These are phyloP conservation scores for Ctenicera cuprea DNA, from an alignment of 2,888 invertebrate species.

Conservation along the genomic window DNA sequence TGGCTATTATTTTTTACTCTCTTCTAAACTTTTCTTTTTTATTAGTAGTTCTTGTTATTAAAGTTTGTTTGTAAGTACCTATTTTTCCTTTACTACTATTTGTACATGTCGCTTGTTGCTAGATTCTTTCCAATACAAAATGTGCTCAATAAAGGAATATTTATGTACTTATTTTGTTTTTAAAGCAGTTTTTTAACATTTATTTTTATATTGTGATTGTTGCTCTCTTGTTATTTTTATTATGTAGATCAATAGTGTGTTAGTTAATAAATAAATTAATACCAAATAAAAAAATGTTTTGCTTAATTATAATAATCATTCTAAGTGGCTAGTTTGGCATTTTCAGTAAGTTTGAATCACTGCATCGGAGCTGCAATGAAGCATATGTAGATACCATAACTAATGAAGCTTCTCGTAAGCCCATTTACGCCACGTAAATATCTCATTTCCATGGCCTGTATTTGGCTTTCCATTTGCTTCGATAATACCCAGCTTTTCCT, in stretches of 20 bases:
- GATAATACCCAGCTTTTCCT: constrained; percentile 11
- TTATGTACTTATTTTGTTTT: constrained; percentile 10
- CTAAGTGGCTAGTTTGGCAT: too few species aligned
- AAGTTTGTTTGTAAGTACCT: neutral
- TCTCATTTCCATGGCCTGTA: constrained; percentile 17
- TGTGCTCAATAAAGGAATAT: constrained; percentile 3
- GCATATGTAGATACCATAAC: too few species aligned
- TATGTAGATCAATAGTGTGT: constrained; percentile 5
- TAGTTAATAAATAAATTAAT: constrained; percentile 26
- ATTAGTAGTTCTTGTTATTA: too few species aligned
- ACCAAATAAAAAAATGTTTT: neutral
- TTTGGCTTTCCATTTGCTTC: constrained; percentile 12
- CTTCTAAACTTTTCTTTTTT: neutral
- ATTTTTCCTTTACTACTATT: constrained; percentile 7
- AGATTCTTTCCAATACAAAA: constrained; percentile 17
- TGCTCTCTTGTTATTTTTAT: constrained; percentile 49
- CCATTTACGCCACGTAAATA: constrained; percentile 4
- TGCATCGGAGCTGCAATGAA: too few species aligned
- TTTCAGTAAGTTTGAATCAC: too few species aligned
- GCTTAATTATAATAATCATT: neutral
- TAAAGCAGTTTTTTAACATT: constrained; percentile 3
- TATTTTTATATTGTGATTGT: constrained; percentile 46
- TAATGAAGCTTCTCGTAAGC: too few species aligned
- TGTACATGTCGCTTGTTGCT: neutral
- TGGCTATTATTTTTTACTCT: constrained; percentile 3